Conservation (phyloP, 2,888 invertebrate genomes). For the Coecobrya sp. region DNA sequence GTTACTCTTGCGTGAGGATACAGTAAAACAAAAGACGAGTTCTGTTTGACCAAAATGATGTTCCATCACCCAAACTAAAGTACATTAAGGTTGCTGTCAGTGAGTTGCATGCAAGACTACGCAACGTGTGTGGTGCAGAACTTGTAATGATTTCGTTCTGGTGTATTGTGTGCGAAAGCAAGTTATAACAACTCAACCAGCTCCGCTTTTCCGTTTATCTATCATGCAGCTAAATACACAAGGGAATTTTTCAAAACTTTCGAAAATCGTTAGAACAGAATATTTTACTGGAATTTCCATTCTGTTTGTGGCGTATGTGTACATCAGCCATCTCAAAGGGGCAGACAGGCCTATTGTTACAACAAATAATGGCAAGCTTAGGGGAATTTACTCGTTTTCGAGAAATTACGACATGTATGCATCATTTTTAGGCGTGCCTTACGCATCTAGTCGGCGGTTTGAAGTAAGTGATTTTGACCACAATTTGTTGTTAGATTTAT, state of each 20-base stretch:
- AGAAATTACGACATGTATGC: conserved; percentile 69
- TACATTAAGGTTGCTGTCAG: background rate
- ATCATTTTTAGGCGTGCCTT: conserved; percentile 70
- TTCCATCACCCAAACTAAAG: conserved; percentile 25
- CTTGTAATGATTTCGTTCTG: conserved; percentile 6
- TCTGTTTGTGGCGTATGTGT: conserved; percentile 64
- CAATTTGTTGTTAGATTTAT: too few species aligned
- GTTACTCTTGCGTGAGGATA: conserved; percentile 9
- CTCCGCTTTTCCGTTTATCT: background rate
- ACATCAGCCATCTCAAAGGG: conserved; percentile 65
- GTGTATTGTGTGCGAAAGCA: background rate
- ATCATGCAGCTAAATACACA: conserved; percentile 39
- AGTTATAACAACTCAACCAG: background rate
- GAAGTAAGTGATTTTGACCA: conserved; percentile 67
- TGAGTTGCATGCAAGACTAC: conserved; percentile 21
- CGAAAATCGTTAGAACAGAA: conserved; percentile 68
- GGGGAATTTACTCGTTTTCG: conserved; percentile 60
- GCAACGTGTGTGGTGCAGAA: too few species aligned
- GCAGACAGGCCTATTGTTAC: conserved; percentile 72
- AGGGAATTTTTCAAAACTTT: conserved; percentile 62
- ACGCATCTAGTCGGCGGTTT: conserved; percentile 72
- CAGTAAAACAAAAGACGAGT: background rate
- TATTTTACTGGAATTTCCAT: conserved; percentile 64
- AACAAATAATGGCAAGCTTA: conserved; percentile 66
- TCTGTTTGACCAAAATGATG: background rate